Percentiles rank a stretch among this genome's conserved stretches.
These are phyloP conservation scores for Enteromius radiatus DNA, from an alignment of 2,797 vertebrate genomes.

Conservation along the genomic window DNA sequence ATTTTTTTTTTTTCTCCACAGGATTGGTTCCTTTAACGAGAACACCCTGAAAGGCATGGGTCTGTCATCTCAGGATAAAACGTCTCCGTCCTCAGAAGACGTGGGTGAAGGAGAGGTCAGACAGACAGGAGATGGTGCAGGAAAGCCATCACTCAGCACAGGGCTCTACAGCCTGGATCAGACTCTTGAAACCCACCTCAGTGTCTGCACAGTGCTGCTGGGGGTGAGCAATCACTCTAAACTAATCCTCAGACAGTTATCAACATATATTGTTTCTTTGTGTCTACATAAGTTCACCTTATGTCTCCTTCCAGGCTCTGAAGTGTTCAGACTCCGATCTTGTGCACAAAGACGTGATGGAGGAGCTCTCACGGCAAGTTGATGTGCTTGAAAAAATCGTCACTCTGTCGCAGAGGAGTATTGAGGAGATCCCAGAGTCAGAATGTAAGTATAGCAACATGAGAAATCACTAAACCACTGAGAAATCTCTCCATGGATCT, in stretches of 20 bases:
- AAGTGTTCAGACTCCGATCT: conserved; percentile 62
- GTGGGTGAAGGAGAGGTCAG: not conserved
- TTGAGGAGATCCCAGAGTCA: conserved; percentile 61
- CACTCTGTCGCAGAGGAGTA: conserved; percentile 71
- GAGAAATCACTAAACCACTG: not conserved
- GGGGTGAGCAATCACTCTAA: conserved; percentile 72
- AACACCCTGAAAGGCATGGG: conserved; percentile 67
- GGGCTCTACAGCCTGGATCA: conserved; percentile 83
- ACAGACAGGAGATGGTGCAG: conserved; percentile 22
- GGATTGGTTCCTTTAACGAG: conserved; percentile 75
- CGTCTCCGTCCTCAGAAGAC: conserved; percentile 55
- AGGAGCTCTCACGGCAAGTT: conserved; percentile 73
- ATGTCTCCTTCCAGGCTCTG: conserved; percentile 66
- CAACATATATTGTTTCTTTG: not conserved
- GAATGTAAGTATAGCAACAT: conserved; percentile 67
- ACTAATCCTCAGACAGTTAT: not conserved
- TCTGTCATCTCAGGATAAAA: conserved; percentile 63
- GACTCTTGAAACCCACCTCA: conserved; percentile 84
- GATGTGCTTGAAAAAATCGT: conserved; percentile 72
- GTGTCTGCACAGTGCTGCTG: conserved; percentile 84
- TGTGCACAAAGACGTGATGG: conserved; percentile 68
- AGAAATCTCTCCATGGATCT: not conserved
- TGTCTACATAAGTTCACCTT: conserved; percentile 41
- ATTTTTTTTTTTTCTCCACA: conserved; percentile 34
- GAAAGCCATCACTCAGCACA: conserved; percentile 76